These are phyloP conservation scores for Mythimna albipuncta DNA, from an alignment of 2,888 invertebrate species.

Conservation along the genomic window DNA sequence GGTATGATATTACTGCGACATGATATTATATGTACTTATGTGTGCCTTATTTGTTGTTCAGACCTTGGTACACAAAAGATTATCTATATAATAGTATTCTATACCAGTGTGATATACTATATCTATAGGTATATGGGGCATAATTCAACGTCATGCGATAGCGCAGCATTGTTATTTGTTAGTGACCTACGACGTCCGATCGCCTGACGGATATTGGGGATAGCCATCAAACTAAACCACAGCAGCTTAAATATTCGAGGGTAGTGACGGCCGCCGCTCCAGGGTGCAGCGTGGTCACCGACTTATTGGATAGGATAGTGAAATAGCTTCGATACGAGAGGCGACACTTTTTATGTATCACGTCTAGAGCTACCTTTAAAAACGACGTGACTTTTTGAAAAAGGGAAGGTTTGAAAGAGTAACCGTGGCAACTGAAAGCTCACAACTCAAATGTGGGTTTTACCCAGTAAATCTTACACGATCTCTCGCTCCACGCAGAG, in stretches of 20 bases:
- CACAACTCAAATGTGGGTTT: too few species aligned
- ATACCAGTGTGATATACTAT: too few species aligned
- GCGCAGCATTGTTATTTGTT: slow-evolving; percentile 32
- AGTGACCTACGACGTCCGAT: slow-evolving; percentile 41
- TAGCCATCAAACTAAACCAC: slow-evolving; percentile 23
- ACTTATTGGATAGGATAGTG: slow-evolving; percentile 5
- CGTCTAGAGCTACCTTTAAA: not conserved
- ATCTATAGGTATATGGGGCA: too few species aligned
- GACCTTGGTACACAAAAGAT: not conserved
- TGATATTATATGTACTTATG: too few species aligned
- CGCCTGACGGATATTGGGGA: slow-evolving; percentile 38
- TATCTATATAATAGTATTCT: not conserved
- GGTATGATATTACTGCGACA: too few species aligned
- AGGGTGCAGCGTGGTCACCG: not conserved
- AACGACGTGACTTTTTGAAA: too few species aligned
- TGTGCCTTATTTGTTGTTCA: not conserved
- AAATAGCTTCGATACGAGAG: not conserved
- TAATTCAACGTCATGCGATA: slow-evolving; percentile 23
- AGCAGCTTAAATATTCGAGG: slow-evolving; percentile 31
- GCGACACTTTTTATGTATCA: not conserved
- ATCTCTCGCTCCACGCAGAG: too few species aligned
- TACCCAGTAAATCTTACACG: too few species aligned
- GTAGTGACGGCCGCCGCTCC: slow-evolving; percentile 4
- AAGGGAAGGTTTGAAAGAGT: too few species aligned
- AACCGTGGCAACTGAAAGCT: too few species aligned